A percentile compares a stretch with the other conserved stretches of the same genome.
Evolutionary conservation across 2,797 vertebrate genomes (phyloP).

Genomic region (Parotocinclus haroldoi): DNA sequence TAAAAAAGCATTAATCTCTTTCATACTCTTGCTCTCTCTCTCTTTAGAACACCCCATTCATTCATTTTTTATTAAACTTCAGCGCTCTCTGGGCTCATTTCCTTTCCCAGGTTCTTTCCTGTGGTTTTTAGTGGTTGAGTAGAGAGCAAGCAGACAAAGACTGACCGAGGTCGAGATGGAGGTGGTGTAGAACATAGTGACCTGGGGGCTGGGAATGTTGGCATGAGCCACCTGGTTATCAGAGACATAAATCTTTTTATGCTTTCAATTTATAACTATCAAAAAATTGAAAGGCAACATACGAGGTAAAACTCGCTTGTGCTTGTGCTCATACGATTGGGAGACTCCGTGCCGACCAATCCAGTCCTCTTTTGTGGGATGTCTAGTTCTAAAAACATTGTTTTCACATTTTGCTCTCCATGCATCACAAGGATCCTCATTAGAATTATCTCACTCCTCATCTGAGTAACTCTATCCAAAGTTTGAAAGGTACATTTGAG

Average conservation of each 20-base stretch:
- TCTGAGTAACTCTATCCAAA: no score
- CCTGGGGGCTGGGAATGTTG: conserved; percentile 36
- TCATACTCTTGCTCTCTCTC: conserved; percentile 52
- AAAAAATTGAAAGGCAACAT: no score
- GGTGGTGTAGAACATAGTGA: conserved; percentile 52
- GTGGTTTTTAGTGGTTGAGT: conserved; percentile 68
- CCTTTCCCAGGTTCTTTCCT: conserved; percentile 64
- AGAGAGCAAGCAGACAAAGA: conserved; percentile 68
- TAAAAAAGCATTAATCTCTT: conserved; percentile 46
- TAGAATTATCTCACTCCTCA: no score
- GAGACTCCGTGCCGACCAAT: no score
- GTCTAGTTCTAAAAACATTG: no score
- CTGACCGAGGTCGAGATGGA: conserved; percentile 60
- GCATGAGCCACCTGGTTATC: conserved; percentile 41
- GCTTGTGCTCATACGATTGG: no score
- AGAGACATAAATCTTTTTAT: conserved; percentile 4
- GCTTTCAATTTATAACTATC: background rate
- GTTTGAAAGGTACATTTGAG: no score
- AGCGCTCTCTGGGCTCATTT: conserved; percentile 75
- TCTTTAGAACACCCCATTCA: conserved; percentile 76
- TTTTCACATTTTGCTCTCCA: no score
- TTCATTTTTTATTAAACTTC: conserved; percentile 82
- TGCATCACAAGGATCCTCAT: no score
- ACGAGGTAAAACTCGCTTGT: no score
- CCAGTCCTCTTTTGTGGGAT: no score